Evolutionary conservation across 2,888 invertebrate genomes (phyloP).

Genomic region (Sipha maydis): DNA sequence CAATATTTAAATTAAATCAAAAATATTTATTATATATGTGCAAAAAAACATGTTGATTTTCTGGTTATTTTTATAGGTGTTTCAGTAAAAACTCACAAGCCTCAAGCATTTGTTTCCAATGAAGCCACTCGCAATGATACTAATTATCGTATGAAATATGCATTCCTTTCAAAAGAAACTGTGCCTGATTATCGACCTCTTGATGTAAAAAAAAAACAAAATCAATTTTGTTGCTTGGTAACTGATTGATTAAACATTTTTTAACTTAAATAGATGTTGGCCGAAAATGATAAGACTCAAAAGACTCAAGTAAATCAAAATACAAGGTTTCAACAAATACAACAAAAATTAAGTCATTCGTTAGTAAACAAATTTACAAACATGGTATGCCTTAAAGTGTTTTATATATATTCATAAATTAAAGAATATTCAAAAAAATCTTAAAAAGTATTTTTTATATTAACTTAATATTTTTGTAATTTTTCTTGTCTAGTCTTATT

Average conservation of each 20-base stretch:
- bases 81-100: conserved; percentile 78
- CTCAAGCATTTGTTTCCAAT: conserved; percentile 72
- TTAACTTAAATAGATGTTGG: conserved; percentile 63
- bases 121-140: conserved; percentile 72
- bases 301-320: conserved; percentile 82
- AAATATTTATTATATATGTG: too few species aligned
- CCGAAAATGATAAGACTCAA: conserved; percentile 75
- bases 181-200: conserved; percentile 86
- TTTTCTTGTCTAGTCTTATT: not conserved
- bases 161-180: conserved; percentile 86
- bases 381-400: not conserved
- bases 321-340: conserved; percentile 83
- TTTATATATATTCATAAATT: not conserved
- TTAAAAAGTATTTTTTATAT: not conserved
- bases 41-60: not conserved
- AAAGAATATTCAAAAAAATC: not conserved
- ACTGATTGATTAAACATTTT: conserved; percentile 23
- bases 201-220: conserved; percentile 69
- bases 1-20: too few species aligned
- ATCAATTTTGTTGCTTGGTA: not conserved
- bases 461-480: conserved; percentile 35
- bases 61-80: conserved; percentile 71
- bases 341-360: conserved; percentile 74
- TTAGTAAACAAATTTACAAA: conserved; percentile 41
- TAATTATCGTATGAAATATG: conserved; percentile 87